phyloP scores from a whole-genome alignment of 2,113 vertebrate genomes.

The Ptilonorhynchus violaceus region DNA sequence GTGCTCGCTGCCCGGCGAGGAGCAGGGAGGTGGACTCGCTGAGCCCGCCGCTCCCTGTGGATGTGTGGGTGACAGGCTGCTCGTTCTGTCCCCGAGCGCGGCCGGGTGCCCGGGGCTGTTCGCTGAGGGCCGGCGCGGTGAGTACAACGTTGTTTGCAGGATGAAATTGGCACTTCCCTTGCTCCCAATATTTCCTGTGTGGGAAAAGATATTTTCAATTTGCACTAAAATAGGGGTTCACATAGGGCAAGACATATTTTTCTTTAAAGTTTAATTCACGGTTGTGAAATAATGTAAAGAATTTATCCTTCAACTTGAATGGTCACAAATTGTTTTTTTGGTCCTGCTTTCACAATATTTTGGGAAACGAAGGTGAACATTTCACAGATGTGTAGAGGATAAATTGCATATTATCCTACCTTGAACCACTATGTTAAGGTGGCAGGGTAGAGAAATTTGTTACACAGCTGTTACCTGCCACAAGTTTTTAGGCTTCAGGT shows the following conservation, averaged over 20 bases:
- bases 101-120: neutral
- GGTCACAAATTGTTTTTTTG: accelerated
- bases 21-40: neutral
- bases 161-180: accelerated
- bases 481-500: neutral
- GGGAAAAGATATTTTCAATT: accelerated
- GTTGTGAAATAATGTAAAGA: neutral
- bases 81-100: neutral
- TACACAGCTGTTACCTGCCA: neutral
- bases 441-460: no score
- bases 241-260: accelerated
- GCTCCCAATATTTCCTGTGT: accelerated
- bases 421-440: accelerated
- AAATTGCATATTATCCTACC: accelerated
- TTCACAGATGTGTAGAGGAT: neutral
- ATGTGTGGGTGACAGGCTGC: accelerated
- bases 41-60: accelerated
- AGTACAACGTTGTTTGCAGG: accelerated
- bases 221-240: accelerated
- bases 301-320: accelerated
- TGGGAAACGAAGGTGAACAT: accelerated
- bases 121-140: accelerated
- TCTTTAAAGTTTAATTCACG: neutral
- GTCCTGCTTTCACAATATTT: neutral
- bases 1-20: neutral